A percentile compares a stretch with the other conserved stretches of the same genome.
These are phyloP conservation scores for Phodopus roborovskii DNA, from an alignment of 2,113 vertebrate species.

Conservation along the genomic window DNA sequence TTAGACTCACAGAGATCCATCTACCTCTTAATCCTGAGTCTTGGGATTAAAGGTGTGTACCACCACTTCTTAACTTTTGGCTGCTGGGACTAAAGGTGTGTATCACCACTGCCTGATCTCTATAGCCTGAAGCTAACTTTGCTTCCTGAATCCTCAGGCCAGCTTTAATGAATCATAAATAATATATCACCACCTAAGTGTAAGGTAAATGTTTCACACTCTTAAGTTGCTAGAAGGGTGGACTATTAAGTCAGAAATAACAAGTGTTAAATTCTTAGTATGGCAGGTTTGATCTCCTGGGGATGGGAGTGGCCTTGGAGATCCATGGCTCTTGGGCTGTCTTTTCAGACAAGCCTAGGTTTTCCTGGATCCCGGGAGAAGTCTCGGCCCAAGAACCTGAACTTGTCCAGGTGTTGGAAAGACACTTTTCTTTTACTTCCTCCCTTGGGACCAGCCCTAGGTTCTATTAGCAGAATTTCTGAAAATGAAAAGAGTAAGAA, in stretches of 20 bases:
- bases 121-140: no score
- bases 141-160: no score
- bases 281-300: background rate
- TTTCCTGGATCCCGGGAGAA: background rate
- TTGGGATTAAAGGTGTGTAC: no score
- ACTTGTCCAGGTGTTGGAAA: constrained; percentile 23
- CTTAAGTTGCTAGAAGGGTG: background rate
- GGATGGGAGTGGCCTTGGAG: background rate
- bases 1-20: no score
- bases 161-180: no score
- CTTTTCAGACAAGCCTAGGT: background rate
- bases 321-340: background rate
- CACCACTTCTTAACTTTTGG: no score
- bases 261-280: background rate
- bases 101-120: no score
- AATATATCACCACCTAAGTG: background rate
- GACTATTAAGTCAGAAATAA: background rate
- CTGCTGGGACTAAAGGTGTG: no score
- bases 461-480: background rate
- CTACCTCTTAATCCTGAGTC: no score
- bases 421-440: background rate
- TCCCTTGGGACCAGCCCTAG: background rate
- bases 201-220: background rate
- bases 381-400: background rate
- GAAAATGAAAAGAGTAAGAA: background rate